Conservation (phyloP, 2,888 invertebrate species). For the Pandemis heparana region DNA sequence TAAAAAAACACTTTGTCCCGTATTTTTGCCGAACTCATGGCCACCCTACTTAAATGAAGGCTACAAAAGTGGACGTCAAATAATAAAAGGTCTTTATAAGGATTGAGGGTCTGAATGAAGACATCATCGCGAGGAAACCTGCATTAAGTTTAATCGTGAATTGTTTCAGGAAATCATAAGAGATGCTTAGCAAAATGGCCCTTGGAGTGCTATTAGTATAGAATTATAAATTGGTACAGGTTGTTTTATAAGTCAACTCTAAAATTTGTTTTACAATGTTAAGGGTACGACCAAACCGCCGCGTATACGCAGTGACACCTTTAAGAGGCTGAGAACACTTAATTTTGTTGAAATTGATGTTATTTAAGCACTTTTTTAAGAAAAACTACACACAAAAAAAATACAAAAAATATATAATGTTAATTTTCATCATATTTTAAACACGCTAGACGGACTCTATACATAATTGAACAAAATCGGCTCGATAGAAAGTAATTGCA, state of each 20-base stretch:
- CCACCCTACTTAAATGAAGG: slow-evolving; percentile 12
- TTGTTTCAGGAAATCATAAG: not conserved
- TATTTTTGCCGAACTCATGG: not conserved
- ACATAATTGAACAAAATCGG: no score
- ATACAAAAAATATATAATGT: no score
- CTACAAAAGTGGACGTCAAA: slow-evolving; percentile 23
- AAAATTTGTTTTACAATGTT: no score
- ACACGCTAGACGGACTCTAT: no score
- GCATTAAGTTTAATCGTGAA: slow-evolving; percentile 8
- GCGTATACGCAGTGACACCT: no score
- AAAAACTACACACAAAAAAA: no score
- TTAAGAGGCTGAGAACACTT: no score
- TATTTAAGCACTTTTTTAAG: no score
- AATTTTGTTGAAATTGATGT: no score
- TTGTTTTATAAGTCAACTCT: not conserved
- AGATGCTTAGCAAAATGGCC: not conserved
- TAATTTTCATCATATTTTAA: no score
- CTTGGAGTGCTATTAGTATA: not conserved
- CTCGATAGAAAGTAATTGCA: no score
- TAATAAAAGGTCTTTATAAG: slow-evolving; percentile 25
- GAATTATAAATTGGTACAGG: not conserved
- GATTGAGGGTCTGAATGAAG: slow-evolving; percentile 11
- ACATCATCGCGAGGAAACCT: slow-evolving; percentile 23
- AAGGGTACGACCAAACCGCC: no score
- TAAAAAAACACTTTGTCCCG: not conserved